phyloP scores from a whole-genome alignment of 2,888 invertebrate genomes.

The Lamellibrachia satsuma region DNA sequence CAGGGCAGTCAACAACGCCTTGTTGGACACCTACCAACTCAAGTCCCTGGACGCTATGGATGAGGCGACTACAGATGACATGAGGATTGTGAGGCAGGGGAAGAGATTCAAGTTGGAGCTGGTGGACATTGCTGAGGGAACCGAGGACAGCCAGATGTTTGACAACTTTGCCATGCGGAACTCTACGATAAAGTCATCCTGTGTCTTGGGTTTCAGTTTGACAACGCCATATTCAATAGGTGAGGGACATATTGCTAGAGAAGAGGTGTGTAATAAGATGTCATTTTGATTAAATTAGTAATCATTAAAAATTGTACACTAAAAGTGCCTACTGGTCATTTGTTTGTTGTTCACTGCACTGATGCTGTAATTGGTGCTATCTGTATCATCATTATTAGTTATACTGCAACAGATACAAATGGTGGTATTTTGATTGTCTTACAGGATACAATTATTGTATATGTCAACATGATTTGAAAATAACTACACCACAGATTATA shows the following conservation, averaged over 20 bases:
- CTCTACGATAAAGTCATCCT: conserved; percentile 66
- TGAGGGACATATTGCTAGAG: conserved; percentile 43
- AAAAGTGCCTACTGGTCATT: no score
- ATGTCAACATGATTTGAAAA: no score
- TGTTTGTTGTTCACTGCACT: no score
- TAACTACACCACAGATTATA: no score
- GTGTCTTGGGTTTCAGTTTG: conserved; percentile 67
- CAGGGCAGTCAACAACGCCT: conserved; percentile 66
- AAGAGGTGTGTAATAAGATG: neutral
- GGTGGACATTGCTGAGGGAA: no score
- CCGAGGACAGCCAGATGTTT: neutral
- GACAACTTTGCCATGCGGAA: conserved; percentile 66
- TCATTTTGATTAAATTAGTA: neutral
- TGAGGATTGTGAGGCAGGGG: conserved; percentile 44
- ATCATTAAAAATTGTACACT: neutral
- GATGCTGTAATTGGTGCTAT: no score
- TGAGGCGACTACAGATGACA: conserved; percentile 60
- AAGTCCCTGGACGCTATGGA: conserved; percentile 67
- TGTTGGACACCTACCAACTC: conserved; percentile 67
- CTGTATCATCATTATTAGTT: no score
- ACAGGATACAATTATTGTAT: no score
- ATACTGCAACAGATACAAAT: no score
- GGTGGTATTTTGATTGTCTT: no score
- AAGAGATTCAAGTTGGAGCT: neutral
- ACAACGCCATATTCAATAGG: conserved; percentile 58